Base-by-base conservation (phyloP, 1,140 invertebrate species). In the Aphelinus certus region DNA sequence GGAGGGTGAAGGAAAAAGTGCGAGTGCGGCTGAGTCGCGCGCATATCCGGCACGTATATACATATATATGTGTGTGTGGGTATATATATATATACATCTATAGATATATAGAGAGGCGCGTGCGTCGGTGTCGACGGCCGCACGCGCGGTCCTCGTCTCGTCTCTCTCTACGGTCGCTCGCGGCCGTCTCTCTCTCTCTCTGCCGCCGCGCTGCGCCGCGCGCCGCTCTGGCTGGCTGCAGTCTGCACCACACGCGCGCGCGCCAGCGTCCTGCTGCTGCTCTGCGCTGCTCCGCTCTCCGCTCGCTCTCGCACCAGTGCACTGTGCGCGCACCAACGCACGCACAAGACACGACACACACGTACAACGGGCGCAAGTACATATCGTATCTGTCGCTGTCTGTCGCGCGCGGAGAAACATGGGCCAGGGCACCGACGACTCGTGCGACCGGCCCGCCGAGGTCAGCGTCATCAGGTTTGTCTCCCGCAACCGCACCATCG, bases 401-500 rank as follows among this genome's bases (percentile, higher is more conserved):
- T 61, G 58, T 61, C 7, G n/a, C 58, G 3, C 55, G 55, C 45
- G 46, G 9, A 9, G 9, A 9, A 75, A 60, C 49, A 88, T 88
- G 86, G 86, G 86, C 56, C 87, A 88, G 65, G 86, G 87, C 66
- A 88, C 87, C 46, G 86, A 87, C 71, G 81, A 82, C 45, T 87
- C 87, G 51, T 77, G 83, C 3, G 85, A 88, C 65, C 81, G 86
- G 66, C 85, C 86, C 3, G 83, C 85, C 48, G 86, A 88, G 76
- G 87, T 88, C 77, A 88, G 87, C 77, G 87, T 88, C 58, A 88
- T 88, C 57, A 82, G 84, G 81, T 88, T 88, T 65, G 87, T 88
- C n/a, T 87, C 87, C 1, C 82, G 86, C 42, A 88, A 88, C 81
- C 85, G 79, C 7, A 88, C 86, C 6, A 86, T 88, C 46, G 87